Conservation (phyloP, 2,888 invertebrate genomes). For the Melieria crassipennis region DNA sequence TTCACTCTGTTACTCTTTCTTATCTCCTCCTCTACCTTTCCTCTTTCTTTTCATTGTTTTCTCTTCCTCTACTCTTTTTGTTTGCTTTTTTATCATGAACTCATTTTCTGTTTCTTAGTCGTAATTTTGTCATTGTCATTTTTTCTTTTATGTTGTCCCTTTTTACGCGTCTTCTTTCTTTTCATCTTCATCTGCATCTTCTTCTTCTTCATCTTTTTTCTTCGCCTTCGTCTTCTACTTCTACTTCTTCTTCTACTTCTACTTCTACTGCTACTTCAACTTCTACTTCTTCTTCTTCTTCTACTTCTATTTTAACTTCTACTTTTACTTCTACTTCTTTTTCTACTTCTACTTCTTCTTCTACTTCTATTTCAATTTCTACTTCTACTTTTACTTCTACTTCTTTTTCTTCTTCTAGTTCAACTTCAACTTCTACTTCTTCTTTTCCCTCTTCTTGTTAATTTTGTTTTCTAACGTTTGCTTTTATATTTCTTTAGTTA, state of each 20-base stretch:
- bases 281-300: background rate
- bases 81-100: background rate
- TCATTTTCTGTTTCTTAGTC: background rate
- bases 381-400: background rate
- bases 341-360: background rate
- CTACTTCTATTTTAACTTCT: background rate
- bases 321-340: background rate
- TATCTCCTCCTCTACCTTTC: background rate
- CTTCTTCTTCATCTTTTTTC: constrained; percentile 10
- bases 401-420: background rate
- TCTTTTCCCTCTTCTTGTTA: background rate
- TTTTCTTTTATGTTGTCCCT: background rate
- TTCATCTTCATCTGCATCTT: background rate
- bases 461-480: background rate
- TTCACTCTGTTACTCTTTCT: no score
- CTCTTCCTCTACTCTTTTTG: background rate
- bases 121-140: no score
- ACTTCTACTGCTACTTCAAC: background rate
- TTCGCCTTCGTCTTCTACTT: constrained; percentile 18
- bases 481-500: background rate
- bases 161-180: background rate
- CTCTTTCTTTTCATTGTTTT: background rate
- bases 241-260: constrained; percentile 8
- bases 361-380: background rate
- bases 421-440: no score